Evolutionary conservation across 2,797 vertebrate genomes (phyloP).

Genomic region (Rhabdophis nuchalis): DNA sequence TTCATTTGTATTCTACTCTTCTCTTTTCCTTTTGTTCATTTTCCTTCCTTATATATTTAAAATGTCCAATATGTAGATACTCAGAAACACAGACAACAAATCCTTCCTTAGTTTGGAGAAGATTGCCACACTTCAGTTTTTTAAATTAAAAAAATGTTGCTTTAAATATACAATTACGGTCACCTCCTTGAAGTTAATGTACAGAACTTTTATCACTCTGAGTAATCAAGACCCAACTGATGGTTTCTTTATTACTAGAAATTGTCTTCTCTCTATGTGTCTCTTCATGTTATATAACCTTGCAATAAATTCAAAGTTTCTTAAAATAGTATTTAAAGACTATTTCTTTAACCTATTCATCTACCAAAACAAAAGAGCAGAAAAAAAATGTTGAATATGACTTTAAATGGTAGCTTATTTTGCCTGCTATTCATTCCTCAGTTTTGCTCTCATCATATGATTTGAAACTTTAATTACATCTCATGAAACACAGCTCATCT

Average conservation of each 20-base stretch:
- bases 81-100: background rate
- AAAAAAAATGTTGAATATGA: conserved; percentile 50
- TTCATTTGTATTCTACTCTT: background rate
- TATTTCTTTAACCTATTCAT: conserved; percentile 22
- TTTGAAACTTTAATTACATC: background rate
- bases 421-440: conserved; percentile 43
- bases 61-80: background rate
- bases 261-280: conserved; percentile 37
- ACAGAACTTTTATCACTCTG: conserved; percentile 45
- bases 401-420: conserved; percentile 40
- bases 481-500: background rate
- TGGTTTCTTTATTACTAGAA: conserved; percentile 48
- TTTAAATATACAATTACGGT: background rate
- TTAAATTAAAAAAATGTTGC: background rate
- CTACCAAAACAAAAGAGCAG: conserved; percentile 30
- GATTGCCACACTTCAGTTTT: background rate
- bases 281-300: conserved; percentile 55
- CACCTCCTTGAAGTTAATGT: conserved; percentile 42
- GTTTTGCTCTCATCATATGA: conserved; percentile 44
- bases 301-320: conserved; percentile 48
- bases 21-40: background rate
- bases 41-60: background rate
- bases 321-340: conserved; percentile 61
- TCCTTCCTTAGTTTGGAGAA: background rate
- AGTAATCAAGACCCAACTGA: conserved; percentile 52